Percentiles rank a stretch among this genome's conserved stretches.
Evolutionary conservation across 2,113 vertebrate genomes (phyloP).

Genomic region (Gallinago undulata): DNA sequence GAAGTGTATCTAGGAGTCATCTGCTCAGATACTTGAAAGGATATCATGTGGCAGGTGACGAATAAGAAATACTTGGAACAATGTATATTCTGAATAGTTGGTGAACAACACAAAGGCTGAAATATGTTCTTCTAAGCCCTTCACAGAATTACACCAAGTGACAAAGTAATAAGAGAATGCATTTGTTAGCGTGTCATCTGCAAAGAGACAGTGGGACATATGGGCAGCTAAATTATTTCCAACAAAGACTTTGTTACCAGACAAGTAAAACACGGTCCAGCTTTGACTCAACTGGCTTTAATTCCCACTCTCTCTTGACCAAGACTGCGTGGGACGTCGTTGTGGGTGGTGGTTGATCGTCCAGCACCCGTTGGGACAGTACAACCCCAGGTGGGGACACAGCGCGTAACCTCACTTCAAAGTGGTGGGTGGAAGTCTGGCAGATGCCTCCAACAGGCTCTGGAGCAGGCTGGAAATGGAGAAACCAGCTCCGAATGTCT

Average conservation of each 20-base stretch:
- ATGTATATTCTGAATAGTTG: background rate
- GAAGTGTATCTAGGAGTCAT: background rate
- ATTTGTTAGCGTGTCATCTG: background rate
- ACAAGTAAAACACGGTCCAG: background rate
- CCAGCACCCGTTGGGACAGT: rapidly evolving
- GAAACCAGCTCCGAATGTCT: background rate
- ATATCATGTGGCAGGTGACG: background rate
- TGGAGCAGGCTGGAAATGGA: background rate
- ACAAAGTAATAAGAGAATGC: background rate
- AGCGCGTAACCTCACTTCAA: rapidly evolving
- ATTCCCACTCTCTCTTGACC: background rate
- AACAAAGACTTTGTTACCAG: background rate
- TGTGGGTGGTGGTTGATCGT: background rate
- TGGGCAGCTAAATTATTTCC: background rate
- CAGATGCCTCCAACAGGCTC: background rate
- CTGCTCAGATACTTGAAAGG: background rate
- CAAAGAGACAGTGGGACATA: background rate
- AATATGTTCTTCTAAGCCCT: background rate
- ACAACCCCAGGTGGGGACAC: background rate
- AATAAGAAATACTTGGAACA: background rate
- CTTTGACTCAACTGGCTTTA: background rate
- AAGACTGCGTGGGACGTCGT: rapidly evolving
- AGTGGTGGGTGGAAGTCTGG: background rate
- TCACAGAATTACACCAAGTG: background rate
- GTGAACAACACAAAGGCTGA: background rate